Evolutionary conservation across 1,140 invertebrate species (phyloP), one percentile per base, ranked within the genome.

Genomic region (Idris sp.): DNA sequence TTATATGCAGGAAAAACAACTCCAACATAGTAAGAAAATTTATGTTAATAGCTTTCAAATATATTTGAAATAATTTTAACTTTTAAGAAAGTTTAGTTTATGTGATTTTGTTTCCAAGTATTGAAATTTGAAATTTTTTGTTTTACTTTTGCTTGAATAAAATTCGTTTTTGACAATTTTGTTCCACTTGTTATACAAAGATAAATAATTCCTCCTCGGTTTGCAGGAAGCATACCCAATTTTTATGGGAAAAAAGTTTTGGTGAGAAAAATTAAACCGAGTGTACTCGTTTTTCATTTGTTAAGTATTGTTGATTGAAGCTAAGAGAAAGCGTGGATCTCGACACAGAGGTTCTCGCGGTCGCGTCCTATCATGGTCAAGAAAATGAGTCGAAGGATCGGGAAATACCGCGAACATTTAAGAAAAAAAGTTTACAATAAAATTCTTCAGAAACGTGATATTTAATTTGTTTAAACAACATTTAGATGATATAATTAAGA

Each of bases 321-420:
- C 9, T 14, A 69, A 59, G 65, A 69, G 65, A 69, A 69, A 69
- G 65, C 65, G 53, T 51, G 65, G 44, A 51, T 69, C 53, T 15
- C 28, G 38, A 36, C 19, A 11, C 46, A 4, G 54, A 69, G 65
- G 44, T 71, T 71, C 67, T 61, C 56, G 56, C 56, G 40, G 46
- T 53, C 28, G 44, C 28, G 25, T 69, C 54, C 7, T 8, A 59
- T 14, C 36, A 43, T 59, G 65, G 56, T 61, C 67, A 71, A 61
- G 54, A 54, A 61, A 71, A 71, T 53, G 54, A 46, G 22, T 51
- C 28, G 46, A 58, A 68, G 53, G 35, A 58, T 53, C 46, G 48
- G 54, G 36, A 59, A 61, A 61, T 25, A 14, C 35, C 41, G 36
- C 31, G 22, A 44, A 44, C 11, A 15, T 49, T 19, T 0, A 1